Evolutionary conservation across 2,113 vertebrate genomes (phyloP).

Genomic region (Lophius piscatorius): DNA sequence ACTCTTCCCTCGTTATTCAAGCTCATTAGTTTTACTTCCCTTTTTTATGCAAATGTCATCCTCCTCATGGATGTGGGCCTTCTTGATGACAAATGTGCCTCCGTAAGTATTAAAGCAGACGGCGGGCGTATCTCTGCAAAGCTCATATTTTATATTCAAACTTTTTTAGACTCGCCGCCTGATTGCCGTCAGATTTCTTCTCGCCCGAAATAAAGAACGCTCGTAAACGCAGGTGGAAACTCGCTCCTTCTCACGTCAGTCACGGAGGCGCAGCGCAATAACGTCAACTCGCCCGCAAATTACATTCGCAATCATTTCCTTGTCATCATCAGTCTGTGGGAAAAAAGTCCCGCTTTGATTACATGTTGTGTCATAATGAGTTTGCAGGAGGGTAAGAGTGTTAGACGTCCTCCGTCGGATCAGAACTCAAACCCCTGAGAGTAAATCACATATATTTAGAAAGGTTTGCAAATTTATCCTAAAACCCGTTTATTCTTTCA

Average conservation of each 20-base stretch:
- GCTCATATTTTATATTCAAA: neutral
- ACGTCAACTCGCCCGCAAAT: conserved; percentile 20
- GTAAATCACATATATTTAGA: conserved; percentile 2
- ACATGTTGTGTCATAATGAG: conserved; percentile 13
- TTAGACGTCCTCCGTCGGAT: neutral
- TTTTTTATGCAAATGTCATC: neutral
- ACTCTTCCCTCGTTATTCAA: too few relatives aligned
- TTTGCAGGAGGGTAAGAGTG: neutral
- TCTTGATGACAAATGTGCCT: neutral
- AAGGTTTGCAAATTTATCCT: neutral
- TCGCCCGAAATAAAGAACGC: conserved; percentile 7
- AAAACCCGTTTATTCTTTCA: conserved; percentile 18
- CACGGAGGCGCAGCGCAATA: conserved; percentile 9
- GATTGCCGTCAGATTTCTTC: neutral
- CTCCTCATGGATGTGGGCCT: neutral
- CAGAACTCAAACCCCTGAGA: conserved; percentile 12
- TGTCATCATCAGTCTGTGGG: conserved; percentile 6
- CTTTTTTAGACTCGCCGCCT: neutral
- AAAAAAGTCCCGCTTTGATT: neutral
- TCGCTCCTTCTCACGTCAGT: conserved; percentile 8
- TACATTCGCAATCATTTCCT: neutral
- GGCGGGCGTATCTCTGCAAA: neutral
- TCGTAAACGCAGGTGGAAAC: conserved; percentile 42
- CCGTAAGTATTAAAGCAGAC: neutral
- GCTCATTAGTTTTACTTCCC: too few relatives aligned